Evolutionary conservation across 2,888 invertebrate species (phyloP), one percentile per base, ranked within the genome.

Genomic region (Drosophila histrio): DNA sequence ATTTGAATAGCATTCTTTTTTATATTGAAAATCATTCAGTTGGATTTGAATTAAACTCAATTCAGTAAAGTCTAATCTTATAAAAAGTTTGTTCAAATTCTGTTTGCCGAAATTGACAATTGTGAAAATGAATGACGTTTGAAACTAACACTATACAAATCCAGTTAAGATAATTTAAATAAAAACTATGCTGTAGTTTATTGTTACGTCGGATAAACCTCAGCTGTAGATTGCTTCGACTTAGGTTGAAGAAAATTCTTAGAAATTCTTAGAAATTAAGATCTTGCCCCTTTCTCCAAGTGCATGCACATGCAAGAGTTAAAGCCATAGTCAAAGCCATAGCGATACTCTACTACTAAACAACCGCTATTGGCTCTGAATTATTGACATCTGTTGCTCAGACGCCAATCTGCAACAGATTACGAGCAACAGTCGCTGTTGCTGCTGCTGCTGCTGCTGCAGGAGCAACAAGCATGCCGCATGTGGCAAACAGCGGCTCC

Each of bases 301-400:
- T 49, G 49, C 22, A 49, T 13, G 19, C 15, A 24, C 43, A 54
- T 44, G 19, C 24, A 24, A 26, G 30, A 47, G 44, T 17, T 30
- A 15, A 56, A 36, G 17, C 21, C 44, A 32, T 26, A 41, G 41
- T 26, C 30, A 43, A 22, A 34, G 34, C 26, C 30, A 34, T 56
- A 17, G 46, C 26, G 22, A 32, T 53, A 36, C 26, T 36, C 24
- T 21, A 24, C 43, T 44, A 43, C 47, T 36, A 60, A 72, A 77
- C 75, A 60, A 78, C 70, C 78, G 79, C 76, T 76, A 78, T 78
- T 80, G 78, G 76, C 46, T 50, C 67, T 79, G 80, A 79, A 79
- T 79, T 79, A 79, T 79, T 79, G 79, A 79, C 79, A 79, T 80
- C 80, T 79, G 79, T 78, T 73, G 62, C 78, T 78, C 73, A 78